Percentiles rank a stretch among this genome's conserved stretches.
Conservation (phyloP, 1,140 invertebrate species). For the Lucilia sericata region DNA sequence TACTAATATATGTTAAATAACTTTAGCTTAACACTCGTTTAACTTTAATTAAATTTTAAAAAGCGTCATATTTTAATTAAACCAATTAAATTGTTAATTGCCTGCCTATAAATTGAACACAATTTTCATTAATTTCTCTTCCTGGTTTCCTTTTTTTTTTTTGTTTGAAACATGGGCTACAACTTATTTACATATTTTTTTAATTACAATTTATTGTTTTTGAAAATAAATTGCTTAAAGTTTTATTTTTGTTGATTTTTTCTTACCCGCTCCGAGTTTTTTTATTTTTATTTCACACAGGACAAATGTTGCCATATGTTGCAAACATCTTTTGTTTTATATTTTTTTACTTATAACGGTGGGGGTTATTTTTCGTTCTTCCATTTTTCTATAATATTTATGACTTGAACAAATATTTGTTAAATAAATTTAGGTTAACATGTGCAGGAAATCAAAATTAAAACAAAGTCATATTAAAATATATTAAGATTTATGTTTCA, state of each 20-base stretch:
- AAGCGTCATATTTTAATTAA: too few relatives aligned
- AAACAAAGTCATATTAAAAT: background rate
- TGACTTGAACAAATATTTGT: slow-evolving; percentile 27
- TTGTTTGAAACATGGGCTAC: background rate
- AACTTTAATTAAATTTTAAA: too few relatives aligned
- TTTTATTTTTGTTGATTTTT: slow-evolving; percentile 12
- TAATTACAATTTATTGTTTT: slow-evolving; percentile 27
- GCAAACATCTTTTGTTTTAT: background rate
- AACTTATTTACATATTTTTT: slow-evolving; percentile 16
- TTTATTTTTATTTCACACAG: background rate
- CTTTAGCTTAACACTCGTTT: too few relatives aligned
- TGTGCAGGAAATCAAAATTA: slow-evolving; percentile 5
- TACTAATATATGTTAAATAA: too few relatives aligned
- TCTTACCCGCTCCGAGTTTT: background rate
- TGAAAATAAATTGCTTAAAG: slow-evolving; percentile 17
- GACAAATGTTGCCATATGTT: slow-evolving; percentile 23
- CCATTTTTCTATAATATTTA: background rate
- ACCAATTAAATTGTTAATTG: background rate
- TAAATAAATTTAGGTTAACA: slow-evolving; percentile 17
- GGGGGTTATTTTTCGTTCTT: background rate
- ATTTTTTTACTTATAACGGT: too few relatives aligned
- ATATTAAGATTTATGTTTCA: background rate
- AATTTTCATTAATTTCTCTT: background rate
- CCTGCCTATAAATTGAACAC: background rate
- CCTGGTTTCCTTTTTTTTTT: background rate